Base-by-base conservation (phyloP, 2,888 invertebrate species). In the Cataglyphis cursor region DNA sequence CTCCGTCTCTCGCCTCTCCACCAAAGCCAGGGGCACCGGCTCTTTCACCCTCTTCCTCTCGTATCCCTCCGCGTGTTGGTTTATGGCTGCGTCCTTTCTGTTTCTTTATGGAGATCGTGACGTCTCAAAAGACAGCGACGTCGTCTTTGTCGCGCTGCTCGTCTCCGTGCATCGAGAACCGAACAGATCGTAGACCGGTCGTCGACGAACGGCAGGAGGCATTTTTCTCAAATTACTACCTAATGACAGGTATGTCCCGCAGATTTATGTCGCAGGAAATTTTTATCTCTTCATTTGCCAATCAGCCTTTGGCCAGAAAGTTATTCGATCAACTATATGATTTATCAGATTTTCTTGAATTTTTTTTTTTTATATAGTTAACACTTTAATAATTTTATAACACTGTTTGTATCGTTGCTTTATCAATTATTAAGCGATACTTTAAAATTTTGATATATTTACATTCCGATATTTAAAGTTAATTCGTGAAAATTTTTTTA, bases 31-130 rank as follows among this genome's bases (percentile, higher is more conserved):
- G 62, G 24, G 24, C 24, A 28, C 24, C 24, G 24, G 48, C 54
- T 61, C 78, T 66, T 84, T 83, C 78, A 85, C 82, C 85, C 78
- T 74, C 65, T 74, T 64, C 44, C 74, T 66, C 68, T 74, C 64
- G 78, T 61, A 65, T 66, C 75, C 65, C 51, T 61, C 48, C 65
- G 76, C 68, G 24, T 66, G 82, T 86, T 85, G 86, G 74, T 88
- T 89, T 89, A 89, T 74, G 89, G 82, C 82, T 21, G 54, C 28
- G 73, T 81, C 68, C 86, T 59, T 65, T 68, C 61, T 57, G 74
- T 10, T 75, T 81, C 81, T 89, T 89, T 87, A 89, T 86, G 87
- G 85, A 83, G 89, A 89, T 86, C 87, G 89, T 89, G 89, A 87
- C 89, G 81, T 83, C 85, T 86, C 76, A 87, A 89, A 89, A 82